phyloP scores from a whole-genome alignment of 2,888 invertebrate genomes.

The Zeuzera pyrina region DNA sequence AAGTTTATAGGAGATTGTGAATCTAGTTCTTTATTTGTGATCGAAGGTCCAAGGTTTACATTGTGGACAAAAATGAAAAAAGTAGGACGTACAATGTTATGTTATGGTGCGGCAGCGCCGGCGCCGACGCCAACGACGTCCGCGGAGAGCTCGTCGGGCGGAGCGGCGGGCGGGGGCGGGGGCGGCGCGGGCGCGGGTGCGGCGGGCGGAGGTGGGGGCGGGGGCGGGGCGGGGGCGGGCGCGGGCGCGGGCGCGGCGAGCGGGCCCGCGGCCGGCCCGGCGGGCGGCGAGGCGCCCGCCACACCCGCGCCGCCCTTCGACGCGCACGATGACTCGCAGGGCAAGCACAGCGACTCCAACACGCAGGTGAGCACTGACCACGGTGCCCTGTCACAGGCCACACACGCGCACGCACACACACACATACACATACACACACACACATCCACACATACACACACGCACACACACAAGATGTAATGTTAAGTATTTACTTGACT shows the following conservation, averaged over 20 bases:
- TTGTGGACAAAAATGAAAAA: too few relatives aligned
- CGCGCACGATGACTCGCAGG: constrained; percentile 80
- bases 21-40: too few relatives aligned
- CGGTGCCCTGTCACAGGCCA: too few relatives aligned
- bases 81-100: too few relatives aligned
- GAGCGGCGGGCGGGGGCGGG: too few relatives aligned
- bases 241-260: constrained; percentile 16
- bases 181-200: not conserved
- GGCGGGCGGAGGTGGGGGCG: not conserved
- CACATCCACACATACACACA: not conserved
- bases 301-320: constrained; percentile 58
- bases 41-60: too few relatives aligned
- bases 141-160: too few relatives aligned
- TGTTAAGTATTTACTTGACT: too few relatives aligned
- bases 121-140: too few relatives aligned
- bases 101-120: too few relatives aligned
- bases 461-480: too few relatives aligned
- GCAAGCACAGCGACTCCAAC: constrained; percentile 82
- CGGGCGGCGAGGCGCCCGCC: constrained; percentile 36
- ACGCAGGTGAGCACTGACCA: constrained; percentile 75
- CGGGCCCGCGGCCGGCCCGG: constrained; percentile 13
- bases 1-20: too few relatives aligned
- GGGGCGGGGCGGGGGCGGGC: not conserved
- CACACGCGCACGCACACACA: not conserved
- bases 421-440: not conserved